Evolutionary conservation across 1,140 invertebrate genomes (phyloP).

Genomic region (Atopsyche davidsoni): DNA sequence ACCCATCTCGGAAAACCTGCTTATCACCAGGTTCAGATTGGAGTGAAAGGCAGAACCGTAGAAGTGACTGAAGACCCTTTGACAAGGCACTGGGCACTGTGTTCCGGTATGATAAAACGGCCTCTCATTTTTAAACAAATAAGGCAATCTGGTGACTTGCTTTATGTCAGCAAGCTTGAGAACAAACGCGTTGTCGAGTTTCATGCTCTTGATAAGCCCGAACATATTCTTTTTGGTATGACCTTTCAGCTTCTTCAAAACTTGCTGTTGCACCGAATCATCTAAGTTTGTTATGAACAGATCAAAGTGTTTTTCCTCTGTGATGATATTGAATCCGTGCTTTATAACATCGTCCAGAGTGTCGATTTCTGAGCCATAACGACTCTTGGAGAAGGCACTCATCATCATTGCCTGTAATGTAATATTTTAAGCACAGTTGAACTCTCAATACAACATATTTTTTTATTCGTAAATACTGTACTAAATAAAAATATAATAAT

Average conservation of each 20-base stretch:
- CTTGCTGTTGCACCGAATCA: neutral
- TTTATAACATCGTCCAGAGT: neutral
- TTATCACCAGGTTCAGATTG: conserved; percentile 34
- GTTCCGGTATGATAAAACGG: conserved; percentile 35
- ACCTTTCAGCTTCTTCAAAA: neutral
- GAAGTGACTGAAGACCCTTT: conserved; percentile 37
- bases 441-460: too few relatives aligned
- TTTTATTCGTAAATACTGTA: too few relatives aligned
- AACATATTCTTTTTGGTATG: neutral
- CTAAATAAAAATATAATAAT: too few relatives aligned
- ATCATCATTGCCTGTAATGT: too few relatives aligned
- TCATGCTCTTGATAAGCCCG: conserved; percentile 31
- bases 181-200: conserved; percentile 34
- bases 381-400: too few relatives aligned
- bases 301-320: neutral
- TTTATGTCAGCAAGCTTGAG: conserved; percentile 36
- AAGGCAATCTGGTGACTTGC: conserved; percentile 34
- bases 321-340: neutral
- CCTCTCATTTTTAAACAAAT: conserved; percentile 36
- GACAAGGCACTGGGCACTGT: conserved; percentile 41
- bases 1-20: conserved; percentile 37
- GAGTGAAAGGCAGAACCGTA: conserved; percentile 41
- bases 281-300: neutral
- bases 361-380: neutral
- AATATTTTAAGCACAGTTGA: too few relatives aligned